Conservation (phyloP, 2,888 invertebrate species). For the Morpho helenor region DNA sequence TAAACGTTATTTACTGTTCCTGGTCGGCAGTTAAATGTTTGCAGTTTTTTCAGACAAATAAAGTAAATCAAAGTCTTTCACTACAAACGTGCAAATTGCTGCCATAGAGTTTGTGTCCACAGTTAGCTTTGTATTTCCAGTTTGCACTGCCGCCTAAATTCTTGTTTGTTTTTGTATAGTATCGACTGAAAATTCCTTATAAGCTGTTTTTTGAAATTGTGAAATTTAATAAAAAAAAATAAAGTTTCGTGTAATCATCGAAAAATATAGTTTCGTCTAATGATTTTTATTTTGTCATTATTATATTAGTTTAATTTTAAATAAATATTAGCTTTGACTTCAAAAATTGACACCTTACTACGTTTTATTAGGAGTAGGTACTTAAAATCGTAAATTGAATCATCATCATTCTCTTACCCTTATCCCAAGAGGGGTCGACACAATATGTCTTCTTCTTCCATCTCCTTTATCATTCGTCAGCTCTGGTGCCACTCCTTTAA, state of each 20-base stretch:
- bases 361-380: too few species aligned
- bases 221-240: background rate
- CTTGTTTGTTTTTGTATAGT: constrained; percentile 4
- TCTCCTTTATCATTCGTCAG: too few species aligned
- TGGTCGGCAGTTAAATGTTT: constrained; percentile 35
- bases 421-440: too few species aligned
- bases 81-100: constrained; percentile 35
- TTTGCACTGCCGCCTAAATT: constrained; percentile 24
- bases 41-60: constrained; percentile 28
- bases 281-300: too few species aligned
- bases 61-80: constrained; percentile 39
- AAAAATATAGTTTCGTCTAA: too few species aligned
- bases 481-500: too few species aligned
- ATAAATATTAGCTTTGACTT: too few species aligned
- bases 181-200: background rate
- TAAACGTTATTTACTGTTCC: background rate
- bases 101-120: constrained; percentile 37
- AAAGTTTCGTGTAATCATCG: background rate
- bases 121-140: constrained; percentile 42
- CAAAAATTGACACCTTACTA: too few species aligned
- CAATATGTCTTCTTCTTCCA: too few species aligned
- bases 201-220: background rate
- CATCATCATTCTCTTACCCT: too few species aligned
- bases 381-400: too few species aligned
- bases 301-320: too few species aligned